Base-by-base conservation (phyloP, 2,113 vertebrate genomes). In the Ursus arctos region DNA sequence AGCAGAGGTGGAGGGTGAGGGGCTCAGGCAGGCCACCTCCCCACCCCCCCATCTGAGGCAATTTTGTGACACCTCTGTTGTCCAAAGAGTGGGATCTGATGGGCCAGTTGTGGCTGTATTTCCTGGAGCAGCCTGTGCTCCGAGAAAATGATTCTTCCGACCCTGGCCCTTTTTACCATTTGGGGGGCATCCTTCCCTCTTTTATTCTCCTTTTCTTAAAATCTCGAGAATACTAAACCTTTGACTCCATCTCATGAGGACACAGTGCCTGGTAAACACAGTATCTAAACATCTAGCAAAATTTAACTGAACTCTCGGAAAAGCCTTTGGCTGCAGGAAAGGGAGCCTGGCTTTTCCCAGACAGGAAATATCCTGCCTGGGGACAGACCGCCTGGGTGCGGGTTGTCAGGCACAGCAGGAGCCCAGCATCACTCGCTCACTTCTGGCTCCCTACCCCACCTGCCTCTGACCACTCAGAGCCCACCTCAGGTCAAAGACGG, bases 121-220 rank as follows among this genome's bases (percentile, higher is more conserved):
- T 93, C 47, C 59, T 40, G 36, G n/a, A 96, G 91, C 7, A 67
- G 21, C 21, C 1, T 79, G 53, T 31, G 88, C n/a, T 47, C 91
- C 40, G 49, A 43, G 71, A 95, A 94, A 93, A 91, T 10, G 55
- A 55, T 43, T 71, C 49, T 59, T 92, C 84, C 3, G 36, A 67
- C 21, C 4, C 7, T 49, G 19, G 51, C 79, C 59, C 63, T n/a
- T 72, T 90, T 85, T 40, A 57, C 31, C 16, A 72, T 71, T 67
- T 88, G 16, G 76, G 71, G 65, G 82, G 47, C 36, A 51, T 51
- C 95, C 80, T 33, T 7, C 59, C 49, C n/a, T 51, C 24, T 51
- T 89, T 80, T 71, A 53, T 93, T 94, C 91, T 90, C 49, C 43
- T 65, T 96, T 92, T 61, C 74, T 36, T 59, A 95, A 14, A 40